These are phyloP conservation scores for Melanargia galathea DNA, from an alignment of 2,888 invertebrate genomes.

Conservation along the genomic window DNA sequence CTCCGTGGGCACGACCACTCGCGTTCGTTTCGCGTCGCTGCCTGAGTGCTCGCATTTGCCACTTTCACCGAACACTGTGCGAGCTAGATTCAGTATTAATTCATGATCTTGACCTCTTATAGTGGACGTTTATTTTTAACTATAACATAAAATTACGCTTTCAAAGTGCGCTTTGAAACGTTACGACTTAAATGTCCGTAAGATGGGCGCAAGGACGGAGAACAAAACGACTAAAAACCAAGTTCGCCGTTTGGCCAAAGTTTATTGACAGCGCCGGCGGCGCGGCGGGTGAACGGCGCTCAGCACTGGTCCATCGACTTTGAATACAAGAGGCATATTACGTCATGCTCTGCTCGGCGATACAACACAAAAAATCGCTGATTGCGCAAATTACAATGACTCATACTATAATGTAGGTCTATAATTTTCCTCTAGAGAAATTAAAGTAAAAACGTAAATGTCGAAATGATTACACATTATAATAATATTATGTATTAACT, in stretches of 20 bases:
- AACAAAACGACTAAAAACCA: slow-evolving; percentile 60
- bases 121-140: slow-evolving; percentile 7
- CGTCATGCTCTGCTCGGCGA: slow-evolving; percentile 65
- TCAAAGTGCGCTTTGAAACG: slow-evolving; percentile 20
- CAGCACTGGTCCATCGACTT: slow-evolving; percentile 57
- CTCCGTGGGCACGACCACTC: slow-evolving; percentile 56
- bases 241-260: slow-evolving; percentile 72
- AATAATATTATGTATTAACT: not conserved
- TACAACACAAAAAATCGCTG: slow-evolving; percentile 59
- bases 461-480: not conserved
- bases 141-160: slow-evolving; percentile 19
- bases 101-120: slow-evolving; percentile 58
- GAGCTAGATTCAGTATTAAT: slow-evolving; percentile 60
- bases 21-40: slow-evolving; percentile 75
- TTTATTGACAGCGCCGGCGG: slow-evolving; percentile 79
- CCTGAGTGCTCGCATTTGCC: slow-evolving; percentile 71
- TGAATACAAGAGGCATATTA: slow-evolving; percentile 57
- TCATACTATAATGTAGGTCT: slow-evolving; percentile 42
- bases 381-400: slow-evolving; percentile 59
- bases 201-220: slow-evolving; percentile 35
- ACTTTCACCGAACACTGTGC: slow-evolving; percentile 76
- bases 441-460: not conserved
- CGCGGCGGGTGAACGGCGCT: slow-evolving; percentile 57
- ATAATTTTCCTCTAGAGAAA: slow-evolving; percentile 9
- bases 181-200: slow-evolving; percentile 8